A percentile compares a stretch with the other conserved stretches of the same genome.
Evolutionary conservation across 2,888 invertebrate species (phyloP).

Genomic region (Andrena praecox): DNA sequence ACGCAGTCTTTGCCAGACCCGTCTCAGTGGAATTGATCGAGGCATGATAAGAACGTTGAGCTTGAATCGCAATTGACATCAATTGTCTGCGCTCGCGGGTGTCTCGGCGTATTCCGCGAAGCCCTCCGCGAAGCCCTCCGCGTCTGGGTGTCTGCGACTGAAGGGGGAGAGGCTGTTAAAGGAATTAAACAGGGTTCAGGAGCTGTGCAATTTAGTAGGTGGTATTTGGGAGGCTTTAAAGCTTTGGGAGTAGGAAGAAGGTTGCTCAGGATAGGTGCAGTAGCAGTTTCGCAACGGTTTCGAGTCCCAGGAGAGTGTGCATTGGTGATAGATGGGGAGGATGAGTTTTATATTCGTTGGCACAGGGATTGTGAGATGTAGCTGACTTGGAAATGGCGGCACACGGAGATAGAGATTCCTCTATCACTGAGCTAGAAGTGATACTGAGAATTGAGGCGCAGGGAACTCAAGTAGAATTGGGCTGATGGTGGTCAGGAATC

Average conservation of each 20-base stretch:
- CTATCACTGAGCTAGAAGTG: no score
- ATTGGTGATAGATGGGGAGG: no score
- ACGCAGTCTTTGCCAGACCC: background rate
- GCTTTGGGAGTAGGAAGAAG: no score
- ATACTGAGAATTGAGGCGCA: no score
- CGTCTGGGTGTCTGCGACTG: background rate
- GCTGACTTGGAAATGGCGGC: no score
- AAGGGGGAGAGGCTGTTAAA: background rate
- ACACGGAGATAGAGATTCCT: no score
- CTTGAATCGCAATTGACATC: conserved; percentile 38
- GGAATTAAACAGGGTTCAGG: background rate
- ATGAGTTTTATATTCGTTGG: no score
- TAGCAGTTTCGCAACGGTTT: background rate
- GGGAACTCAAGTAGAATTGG: background rate
- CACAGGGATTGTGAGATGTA: no score
- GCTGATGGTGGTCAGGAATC: no score
- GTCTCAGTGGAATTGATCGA: conserved; percentile 18
- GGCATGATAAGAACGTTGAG: conserved; percentile 20
- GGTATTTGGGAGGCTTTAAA: background rate
- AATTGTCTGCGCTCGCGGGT: conserved; percentile 37
- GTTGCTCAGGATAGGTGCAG: background rate
- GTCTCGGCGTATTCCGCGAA: conserved; percentile 22
- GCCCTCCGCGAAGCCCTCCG: conserved; percentile 29
- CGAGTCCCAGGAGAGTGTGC: background rate
- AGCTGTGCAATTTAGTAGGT: background rate